Percentiles rank a stretch among this genome's conserved stretches.
Evolutionary conservation across 2,888 invertebrate genomes (phyloP).

Genomic region (Vesta saturnalis): DNA sequence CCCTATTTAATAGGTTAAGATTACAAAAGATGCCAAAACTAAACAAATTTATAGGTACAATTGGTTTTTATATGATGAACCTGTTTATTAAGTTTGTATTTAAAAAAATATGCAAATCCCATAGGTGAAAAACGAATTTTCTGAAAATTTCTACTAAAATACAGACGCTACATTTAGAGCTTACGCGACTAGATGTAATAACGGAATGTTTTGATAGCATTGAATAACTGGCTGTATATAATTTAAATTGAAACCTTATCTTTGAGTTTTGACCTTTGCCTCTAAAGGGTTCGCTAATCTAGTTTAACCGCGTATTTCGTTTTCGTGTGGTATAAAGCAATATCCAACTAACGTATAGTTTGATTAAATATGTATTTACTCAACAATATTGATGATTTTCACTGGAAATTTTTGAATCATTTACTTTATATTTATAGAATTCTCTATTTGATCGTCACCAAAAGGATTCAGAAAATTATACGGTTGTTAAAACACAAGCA

Average conservation of each 20-base stretch:
- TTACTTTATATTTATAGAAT: too few relatives aligned
- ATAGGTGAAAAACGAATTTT: neutral
- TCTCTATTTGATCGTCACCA: too few relatives aligned
- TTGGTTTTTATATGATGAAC: neutral
- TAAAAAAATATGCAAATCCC: neutral
- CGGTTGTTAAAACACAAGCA: too few relatives aligned
- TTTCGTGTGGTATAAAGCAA: conserved; percentile 22
- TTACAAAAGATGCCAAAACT: too few relatives aligned
- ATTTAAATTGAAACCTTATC: conserved; percentile 58
- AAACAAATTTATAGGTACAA: too few relatives aligned
- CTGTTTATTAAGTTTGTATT: neutral
- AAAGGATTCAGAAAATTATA: too few relatives aligned
- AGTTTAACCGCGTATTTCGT: conserved; percentile 44
- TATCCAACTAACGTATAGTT: conserved; percentile 8
- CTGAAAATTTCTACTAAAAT: neutral
- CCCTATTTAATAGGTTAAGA: too few relatives aligned
- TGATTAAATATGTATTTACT: conserved; percentile 12
- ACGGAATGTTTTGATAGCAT: conserved; percentile 40
- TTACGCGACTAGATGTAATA: conserved; percentile 24
- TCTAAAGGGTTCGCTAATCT: conserved; percentile 50
- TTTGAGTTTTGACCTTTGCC: conserved; percentile 52
- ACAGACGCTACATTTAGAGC: conserved; percentile 17
- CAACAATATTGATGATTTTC: neutral
- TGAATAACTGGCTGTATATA: conserved; percentile 49
- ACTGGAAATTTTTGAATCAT: too few relatives aligned